A percentile compares a stretch with the other conserved stretches of the same genome.
Evolutionary conservation across 2,113 vertebrate genomes (phyloP).

Genomic region (Nesoenas mayeri): DNA sequence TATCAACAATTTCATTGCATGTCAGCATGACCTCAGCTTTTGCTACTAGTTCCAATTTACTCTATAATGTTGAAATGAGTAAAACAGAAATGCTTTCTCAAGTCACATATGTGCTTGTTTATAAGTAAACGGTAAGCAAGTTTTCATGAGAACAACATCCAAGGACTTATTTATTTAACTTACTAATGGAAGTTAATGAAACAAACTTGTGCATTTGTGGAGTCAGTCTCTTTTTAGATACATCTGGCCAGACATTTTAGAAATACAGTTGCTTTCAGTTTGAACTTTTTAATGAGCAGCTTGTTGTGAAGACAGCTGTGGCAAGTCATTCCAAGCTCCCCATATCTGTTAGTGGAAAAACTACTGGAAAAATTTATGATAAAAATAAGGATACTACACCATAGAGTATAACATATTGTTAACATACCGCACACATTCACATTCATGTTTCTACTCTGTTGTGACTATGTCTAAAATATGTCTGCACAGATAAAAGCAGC

Average conservation of each 20-base stretch:
- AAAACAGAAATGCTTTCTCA: background rate
- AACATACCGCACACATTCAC: conserved; percentile 19
- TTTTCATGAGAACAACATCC: conserved; percentile 3
- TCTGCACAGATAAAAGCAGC: conserved; percentile 13
- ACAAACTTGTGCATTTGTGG: conserved; percentile 32
- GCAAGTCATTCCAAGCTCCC: conserved; percentile 10
- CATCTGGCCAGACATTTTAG: conserved; percentile 11
- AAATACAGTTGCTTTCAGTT: conserved; percentile 7
- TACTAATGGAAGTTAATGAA: conserved; percentile 53
- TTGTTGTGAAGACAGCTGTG: conserved; percentile 33
- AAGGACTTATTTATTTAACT: conserved; percentile 16
- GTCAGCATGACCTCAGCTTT: background rate
- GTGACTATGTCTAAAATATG: conserved; percentile 18
- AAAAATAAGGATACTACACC: background rate
- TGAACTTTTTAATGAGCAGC: background rate
- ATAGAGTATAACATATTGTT: conserved; percentile 2
- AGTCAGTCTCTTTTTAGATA: conserved; percentile 31
- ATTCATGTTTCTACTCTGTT: conserved; percentile 25
- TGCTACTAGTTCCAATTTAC: background rate
- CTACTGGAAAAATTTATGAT: background rate
- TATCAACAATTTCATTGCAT: background rate
- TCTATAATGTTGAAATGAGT: background rate
- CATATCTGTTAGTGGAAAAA: conserved; percentile 28
- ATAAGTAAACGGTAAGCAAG: background rate
- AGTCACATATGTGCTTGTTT: conserved; percentile 13